Evolutionary conservation across 2,888 invertebrate genomes (phyloP).

Genomic region (Phortica magna): DNA sequence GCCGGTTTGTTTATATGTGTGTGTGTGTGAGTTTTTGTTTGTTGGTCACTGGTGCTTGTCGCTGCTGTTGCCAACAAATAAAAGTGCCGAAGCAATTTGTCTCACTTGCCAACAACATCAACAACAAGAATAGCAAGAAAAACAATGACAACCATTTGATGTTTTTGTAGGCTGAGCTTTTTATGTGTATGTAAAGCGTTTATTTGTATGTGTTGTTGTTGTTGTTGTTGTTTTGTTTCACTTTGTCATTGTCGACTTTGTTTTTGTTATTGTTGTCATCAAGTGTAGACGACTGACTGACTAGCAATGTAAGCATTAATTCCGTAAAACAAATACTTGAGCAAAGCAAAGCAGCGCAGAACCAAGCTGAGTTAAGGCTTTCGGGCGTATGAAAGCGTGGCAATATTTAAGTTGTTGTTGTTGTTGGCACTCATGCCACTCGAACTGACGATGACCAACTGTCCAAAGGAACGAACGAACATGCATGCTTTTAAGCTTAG

Average conservation of each 20-base stretch:
- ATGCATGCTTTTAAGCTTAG: no score
- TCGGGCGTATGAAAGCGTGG: slow-evolving; percentile 24
- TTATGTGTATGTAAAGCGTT: background rate
- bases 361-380: background rate
- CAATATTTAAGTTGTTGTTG: slow-evolving; percentile 12
- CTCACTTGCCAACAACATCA: background rate
- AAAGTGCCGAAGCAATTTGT: slow-evolving; percentile 8
- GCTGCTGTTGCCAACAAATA: slow-evolving; percentile 3
- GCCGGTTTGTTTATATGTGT: background rate
- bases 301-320: slow-evolving; percentile 30
- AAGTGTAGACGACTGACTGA: slow-evolving; percentile 27
- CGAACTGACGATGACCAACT: no score
- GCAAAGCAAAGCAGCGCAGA: background rate
- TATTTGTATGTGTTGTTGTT: background rate
- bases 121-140: background rate
- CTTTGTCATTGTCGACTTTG: slow-evolving; percentile 1
- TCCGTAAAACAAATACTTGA: slow-evolving; percentile 29
- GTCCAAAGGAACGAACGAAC: no score
- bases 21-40: slow-evolving; percentile 2
- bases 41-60: slow-evolving; percentile 16
- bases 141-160: slow-evolving; percentile 8
- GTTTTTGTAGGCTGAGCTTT: background rate
- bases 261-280: slow-evolving; percentile 22
- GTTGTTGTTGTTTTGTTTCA: background rate
- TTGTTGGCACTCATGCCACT: background rate